A percentile compares a stretch with the other conserved stretches of the same genome.
These are phyloP conservation scores for Phalera bucephala DNA, from an alignment of 2,888 invertebrate genomes.

Conservation along the genomic window DNA sequence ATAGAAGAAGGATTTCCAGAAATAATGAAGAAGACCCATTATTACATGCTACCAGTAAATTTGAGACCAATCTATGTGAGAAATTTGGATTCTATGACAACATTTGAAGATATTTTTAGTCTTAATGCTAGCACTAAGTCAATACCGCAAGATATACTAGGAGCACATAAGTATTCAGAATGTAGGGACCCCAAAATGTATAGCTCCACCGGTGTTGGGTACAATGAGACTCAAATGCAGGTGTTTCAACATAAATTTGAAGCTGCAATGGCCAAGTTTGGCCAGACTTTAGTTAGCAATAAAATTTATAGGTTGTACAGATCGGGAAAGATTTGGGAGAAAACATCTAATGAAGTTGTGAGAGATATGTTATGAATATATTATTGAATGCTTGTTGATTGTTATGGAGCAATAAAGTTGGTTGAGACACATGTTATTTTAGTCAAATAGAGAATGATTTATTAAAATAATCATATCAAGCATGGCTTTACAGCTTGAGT, in stretches of 20 bases:
- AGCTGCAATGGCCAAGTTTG: conserved; percentile 77
- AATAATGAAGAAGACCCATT: conserved; percentile 75
- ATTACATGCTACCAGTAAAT: conserved; percentile 56
- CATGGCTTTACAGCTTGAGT: no score
- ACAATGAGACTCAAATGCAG: conserved; percentile 73
- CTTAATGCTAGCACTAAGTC: conserved; percentile 48
- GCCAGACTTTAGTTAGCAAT: conserved; percentile 68
- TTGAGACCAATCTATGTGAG: conserved; percentile 55
- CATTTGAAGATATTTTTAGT: conserved; percentile 68
- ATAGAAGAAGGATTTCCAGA: conserved; percentile 65
- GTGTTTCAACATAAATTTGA: conserved; percentile 77
- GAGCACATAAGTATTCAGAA: conserved; percentile 72
- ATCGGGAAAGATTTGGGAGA: conserved; percentile 78
- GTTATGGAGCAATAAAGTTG: conserved; percentile 3
- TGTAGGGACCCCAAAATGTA: conserved; percentile 68
- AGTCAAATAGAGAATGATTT: background rate
- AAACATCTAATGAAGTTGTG: conserved; percentile 54
- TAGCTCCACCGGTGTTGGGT: conserved; percentile 53
- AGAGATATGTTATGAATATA: conserved; percentile 48
- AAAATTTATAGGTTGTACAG: conserved; percentile 73
- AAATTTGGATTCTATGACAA: conserved; percentile 70
- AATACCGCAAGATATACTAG: conserved; percentile 61
- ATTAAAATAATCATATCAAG: no score
- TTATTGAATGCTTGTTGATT: conserved; percentile 3
- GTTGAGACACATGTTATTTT: no score